Conservation (phyloP, 2,888 invertebrate species). For the Leucoma salicis region DNA sequence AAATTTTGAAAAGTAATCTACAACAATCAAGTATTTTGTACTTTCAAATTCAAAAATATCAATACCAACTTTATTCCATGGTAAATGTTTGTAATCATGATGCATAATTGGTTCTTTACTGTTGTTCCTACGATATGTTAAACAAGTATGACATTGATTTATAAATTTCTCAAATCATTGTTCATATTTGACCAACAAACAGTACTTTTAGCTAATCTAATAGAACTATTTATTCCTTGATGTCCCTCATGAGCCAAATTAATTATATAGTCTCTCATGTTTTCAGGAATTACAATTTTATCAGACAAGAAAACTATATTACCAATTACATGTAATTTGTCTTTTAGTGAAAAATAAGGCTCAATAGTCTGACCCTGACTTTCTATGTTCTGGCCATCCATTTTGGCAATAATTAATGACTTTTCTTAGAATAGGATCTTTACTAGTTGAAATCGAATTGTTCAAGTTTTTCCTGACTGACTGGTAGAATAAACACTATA, state of each 20-base stretch:
- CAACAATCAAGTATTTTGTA: too few species aligned
- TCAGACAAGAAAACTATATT: slow-evolving; percentile 9
- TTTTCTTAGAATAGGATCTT: not conserved
- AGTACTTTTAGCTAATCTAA: too few species aligned
- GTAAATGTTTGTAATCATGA: too few species aligned
- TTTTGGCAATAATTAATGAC: slow-evolving; percentile 12
- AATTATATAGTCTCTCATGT: slow-evolving; percentile 7
- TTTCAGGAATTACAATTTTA: slow-evolving; percentile 11
- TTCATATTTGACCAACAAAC: too few species aligned
- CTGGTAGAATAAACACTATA: not conserved
- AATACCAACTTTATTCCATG: too few species aligned
- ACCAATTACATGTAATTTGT: slow-evolving; percentile 11
- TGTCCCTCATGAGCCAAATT: too few species aligned
- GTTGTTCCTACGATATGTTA: too few species aligned
- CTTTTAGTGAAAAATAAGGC: slow-evolving; percentile 8
- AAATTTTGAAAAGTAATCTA: too few species aligned
- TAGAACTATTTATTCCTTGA: slow-evolving; percentile 15
- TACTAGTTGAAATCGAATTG: not conserved
- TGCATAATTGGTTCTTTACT: too few species aligned
- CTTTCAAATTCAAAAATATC: too few species aligned
- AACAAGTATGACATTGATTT: too few species aligned
- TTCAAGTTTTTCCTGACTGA: slow-evolving; percentile 1
- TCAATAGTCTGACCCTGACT: not conserved
- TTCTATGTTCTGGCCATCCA: slow-evolving; percentile 18
- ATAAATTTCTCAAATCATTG: too few species aligned